Conservation (phyloP, 2,888 invertebrate species). For the Drosophila borealis region DNA sequence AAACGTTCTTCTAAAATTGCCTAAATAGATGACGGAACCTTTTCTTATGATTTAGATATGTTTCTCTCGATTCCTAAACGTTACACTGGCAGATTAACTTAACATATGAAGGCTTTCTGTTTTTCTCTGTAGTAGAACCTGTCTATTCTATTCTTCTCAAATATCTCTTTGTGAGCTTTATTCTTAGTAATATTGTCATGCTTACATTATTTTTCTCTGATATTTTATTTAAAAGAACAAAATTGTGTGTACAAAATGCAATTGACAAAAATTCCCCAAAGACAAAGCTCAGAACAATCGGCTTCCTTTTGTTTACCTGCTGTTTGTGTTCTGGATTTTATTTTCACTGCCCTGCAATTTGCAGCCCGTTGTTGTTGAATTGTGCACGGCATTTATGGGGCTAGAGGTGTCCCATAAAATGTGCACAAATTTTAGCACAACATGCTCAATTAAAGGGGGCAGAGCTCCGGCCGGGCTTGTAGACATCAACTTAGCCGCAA, state of each 20-base stretch:
- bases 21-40: too few relatives aligned
- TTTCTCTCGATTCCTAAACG: too few relatives aligned
- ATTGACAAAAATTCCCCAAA: constrained; percentile 17
- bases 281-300: constrained; percentile 11
- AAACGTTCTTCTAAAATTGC: too few relatives aligned
- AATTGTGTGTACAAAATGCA: constrained; percentile 6
- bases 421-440: constrained; percentile 7
- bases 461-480: background rate
- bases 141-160: too few relatives aligned
- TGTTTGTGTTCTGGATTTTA: background rate
- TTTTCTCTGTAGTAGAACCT: too few relatives aligned
- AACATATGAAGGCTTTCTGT: too few relatives aligned
- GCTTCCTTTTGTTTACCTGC: constrained; percentile 1
- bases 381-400: constrained; percentile 20
- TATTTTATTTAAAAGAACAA: background rate
- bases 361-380: constrained; percentile 22
- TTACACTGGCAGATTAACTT: too few relatives aligned
- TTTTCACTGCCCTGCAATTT: constrained; percentile 11
- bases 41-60: too few relatives aligned
- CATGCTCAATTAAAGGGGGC: constrained; percentile 9
- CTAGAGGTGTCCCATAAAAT: constrained; percentile 34
- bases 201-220: background rate
- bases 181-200: too few relatives aligned
- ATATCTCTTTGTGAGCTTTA: too few relatives aligned
- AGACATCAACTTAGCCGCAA: constrained; percentile 14